phyloP scores from a whole-genome alignment of 64 coral and sea anemone genomes.

The Stichodactyla mertensii region DNA sequence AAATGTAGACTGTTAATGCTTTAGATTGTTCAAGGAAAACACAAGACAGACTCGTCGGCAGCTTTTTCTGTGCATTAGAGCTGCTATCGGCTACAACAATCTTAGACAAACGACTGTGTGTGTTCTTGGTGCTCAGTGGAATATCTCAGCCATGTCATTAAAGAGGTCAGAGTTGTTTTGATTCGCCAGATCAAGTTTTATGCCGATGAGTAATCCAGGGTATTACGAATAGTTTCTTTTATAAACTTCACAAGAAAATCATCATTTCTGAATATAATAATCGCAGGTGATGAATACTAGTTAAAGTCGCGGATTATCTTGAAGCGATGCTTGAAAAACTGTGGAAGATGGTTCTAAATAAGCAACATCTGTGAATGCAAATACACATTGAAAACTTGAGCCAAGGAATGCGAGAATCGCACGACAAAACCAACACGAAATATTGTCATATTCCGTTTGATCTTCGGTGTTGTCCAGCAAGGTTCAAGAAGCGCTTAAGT shows the following conservation, averaged over 20 bases:
- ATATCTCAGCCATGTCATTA: neutral
- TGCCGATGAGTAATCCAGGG: neutral
- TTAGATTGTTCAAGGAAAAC: neutral
- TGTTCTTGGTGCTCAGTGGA: constrained; percentile 8
- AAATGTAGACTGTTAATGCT: neutral
- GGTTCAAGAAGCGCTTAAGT: neutral
- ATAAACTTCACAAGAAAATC: neutral
- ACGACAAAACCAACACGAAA: neutral
- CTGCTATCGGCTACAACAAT: neutral
- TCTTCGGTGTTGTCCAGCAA: neutral
- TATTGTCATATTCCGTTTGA: neutral
- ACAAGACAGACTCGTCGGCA: neutral
- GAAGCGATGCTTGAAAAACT: neutral
- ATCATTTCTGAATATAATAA: neutral
- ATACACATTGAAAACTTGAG: neutral
- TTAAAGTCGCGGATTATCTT: neutral
- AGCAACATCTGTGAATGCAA: neutral
- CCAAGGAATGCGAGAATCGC: neutral
- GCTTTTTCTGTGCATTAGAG: neutral
- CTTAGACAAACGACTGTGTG: constrained; percentile 13
- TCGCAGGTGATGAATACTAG: neutral
- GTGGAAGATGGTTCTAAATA: neutral
- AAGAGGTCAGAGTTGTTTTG: constrained; percentile 3
- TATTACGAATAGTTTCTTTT: neutral
- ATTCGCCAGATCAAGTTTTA: neutral